Base-by-base conservation (phyloP, 2,888 invertebrate genomes). In the Chorisops tibialis region DNA sequence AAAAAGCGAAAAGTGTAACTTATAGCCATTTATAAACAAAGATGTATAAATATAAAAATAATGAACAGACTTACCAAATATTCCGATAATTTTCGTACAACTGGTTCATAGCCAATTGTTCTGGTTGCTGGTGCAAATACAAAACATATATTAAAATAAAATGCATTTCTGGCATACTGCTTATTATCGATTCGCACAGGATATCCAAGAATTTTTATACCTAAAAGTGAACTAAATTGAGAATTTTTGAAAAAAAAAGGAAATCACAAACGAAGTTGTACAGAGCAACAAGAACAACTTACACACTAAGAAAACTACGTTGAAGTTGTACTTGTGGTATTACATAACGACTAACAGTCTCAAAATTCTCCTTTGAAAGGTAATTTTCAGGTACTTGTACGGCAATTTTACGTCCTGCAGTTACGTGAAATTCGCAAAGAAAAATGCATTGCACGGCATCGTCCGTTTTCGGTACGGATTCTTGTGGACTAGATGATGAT, bases 71-170 rank as follows among this genome's bases (percentile, higher is more conserved):
- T 81, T 72, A 88, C 88, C 73, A 92, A 75, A 74, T 91, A 91
- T 71, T 88, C 87, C 0, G 90, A 88, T 66, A 92, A 82, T 73
- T 92, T 92, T 73, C 88, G 88, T 30, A 92, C 88, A 2, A 91
- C 83, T 0, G 88, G 86, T 74, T 92, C 92, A 71, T 91, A 87
- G 63, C 88, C 89, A 14, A 88, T 85, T 0, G 91, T 90, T 63
- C 89, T 79, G 5, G 89, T 87, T 79, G 85, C 84, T 1, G 87
- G 85, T 68, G 88, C 87, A 72, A 90, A 91, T 1, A 91, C 89
- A 73, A 93, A 89, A 75, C 91, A 91, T 18, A 89, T 78, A 76
- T 92, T 93, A 79, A 92, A 93, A 72, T 91, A 89, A 72, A 88
- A 87, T 9, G 89, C 88, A 76, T 92, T 92, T 56, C 92, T 80